Evolutionary conservation across 2,888 invertebrate species (phyloP).

Genomic region (Eupsilia transversa): DNA sequence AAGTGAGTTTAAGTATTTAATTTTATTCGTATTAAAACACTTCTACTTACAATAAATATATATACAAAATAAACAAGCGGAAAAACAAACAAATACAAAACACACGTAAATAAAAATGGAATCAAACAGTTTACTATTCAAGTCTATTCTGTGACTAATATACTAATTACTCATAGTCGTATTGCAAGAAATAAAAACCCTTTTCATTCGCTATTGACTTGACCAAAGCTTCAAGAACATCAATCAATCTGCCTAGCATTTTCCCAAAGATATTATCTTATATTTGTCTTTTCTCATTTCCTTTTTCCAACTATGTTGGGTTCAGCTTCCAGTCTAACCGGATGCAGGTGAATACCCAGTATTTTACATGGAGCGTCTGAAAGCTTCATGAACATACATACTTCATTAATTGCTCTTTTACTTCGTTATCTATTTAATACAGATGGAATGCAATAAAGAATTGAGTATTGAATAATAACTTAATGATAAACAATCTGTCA

Average conservation of each 20-base stretch:
- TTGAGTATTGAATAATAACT: conserved; percentile 23
- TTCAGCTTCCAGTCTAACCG: too few species aligned
- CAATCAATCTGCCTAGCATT: too few species aligned
- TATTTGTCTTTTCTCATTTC: too few species aligned
- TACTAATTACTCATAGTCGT: conserved; percentile 23
- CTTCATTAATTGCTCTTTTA: too few species aligned
- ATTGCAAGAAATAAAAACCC: conserved; percentile 22
- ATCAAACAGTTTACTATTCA: conserved; percentile 2
- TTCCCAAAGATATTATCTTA: too few species aligned
- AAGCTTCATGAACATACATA: conserved; percentile 10
- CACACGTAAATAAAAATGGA: background rate
- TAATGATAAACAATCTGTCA: conserved; percentile 25
- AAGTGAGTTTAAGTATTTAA: too few species aligned
- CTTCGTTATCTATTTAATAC: too few species aligned
- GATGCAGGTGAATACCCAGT: too few species aligned
- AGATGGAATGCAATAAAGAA: too few species aligned
- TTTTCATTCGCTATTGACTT: conserved; percentile 49
- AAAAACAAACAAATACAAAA: background rate
- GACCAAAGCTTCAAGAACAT: conserved; percentile 17
- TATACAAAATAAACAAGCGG: background rate
- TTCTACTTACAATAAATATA: too few species aligned
- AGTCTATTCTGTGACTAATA: conserved; percentile 15
- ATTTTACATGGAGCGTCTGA: too few species aligned
- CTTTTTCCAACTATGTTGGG: too few species aligned
- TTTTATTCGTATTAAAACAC: background rate